A percentile compares a stretch with the other conserved stretches of the same genome.
Conservation (phyloP, 2,888 invertebrate species). For the Phyto melanocephala region DNA sequence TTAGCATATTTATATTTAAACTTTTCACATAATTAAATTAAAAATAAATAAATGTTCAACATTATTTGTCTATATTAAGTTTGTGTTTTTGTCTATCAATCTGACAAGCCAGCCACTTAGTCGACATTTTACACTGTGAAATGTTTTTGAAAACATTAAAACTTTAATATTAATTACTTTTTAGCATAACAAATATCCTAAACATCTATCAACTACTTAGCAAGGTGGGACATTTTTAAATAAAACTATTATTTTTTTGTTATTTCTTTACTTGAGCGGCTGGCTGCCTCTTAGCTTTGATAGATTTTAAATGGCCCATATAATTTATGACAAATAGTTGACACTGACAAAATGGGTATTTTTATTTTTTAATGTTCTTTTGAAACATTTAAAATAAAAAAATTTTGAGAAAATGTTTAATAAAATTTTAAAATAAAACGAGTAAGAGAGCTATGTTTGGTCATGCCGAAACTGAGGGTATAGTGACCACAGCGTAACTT, state of each 20-base stretch:
- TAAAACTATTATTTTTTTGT: neutral
- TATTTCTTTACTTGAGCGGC: slow-evolving; percentile 7
- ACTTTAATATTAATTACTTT: neutral
- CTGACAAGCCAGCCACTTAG: slow-evolving; percentile 3
- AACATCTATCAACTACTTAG: slow-evolving; percentile 44
- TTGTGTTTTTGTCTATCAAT: neutral
- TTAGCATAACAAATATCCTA: neutral
- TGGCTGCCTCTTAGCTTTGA: slow-evolving; percentile 34
- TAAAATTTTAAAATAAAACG: too few species aligned
- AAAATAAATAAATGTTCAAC: too few species aligned
- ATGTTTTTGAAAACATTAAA: neutral
- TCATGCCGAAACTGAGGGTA: too few species aligned
- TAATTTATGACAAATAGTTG: slow-evolving; percentile 15
- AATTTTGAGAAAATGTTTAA: too few species aligned
- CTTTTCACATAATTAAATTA: too few species aligned
- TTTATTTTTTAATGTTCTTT: neutral
- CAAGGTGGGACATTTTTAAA: slow-evolving; percentile 39
- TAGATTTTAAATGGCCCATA: slow-evolving; percentile 16
- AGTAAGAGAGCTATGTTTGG: too few species aligned
- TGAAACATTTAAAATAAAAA: too few species aligned
- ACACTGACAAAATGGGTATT: neutral
- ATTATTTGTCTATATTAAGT: too few species aligned
- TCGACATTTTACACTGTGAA: neutral
- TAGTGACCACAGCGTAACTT: too few species aligned
- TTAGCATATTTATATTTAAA: too few species aligned